Base-by-base conservation (phyloP, 2,888 invertebrate genomes). In the Mellilla xanthometata region DNA sequence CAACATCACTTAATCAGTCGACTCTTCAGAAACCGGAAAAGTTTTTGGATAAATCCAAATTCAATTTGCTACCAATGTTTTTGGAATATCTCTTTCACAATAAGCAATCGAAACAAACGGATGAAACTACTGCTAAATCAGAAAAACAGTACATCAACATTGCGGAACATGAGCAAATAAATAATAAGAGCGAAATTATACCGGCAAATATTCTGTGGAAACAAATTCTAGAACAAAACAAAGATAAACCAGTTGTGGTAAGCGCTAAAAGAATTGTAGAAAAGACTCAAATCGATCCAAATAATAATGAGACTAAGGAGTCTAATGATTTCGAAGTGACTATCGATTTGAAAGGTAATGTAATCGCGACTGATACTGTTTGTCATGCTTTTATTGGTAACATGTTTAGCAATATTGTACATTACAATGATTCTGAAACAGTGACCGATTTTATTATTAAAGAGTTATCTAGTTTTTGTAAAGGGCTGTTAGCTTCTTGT, bases 311-410 rank as follows among this genome's bases (percentile, higher is more conserved):
- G 33, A 45, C 31, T 44, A 39, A 63, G 12, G 49, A 40, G 47
- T 41, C 54, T 15, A 52, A 58, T 23, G 43, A 56, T 35, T 60
- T 61, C 36, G 56, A 63, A 35, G 54, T 84, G 23, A 77, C 74
- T 2, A 71, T 89, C 39, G 88, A 88, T 66, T 66, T 87, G 42
- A 81, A 79, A 58, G 89, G 88, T 7, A 77, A 84, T 62, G 69
- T 89, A 39, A 68, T 89, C 39, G 83, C 84, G 12, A 81, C 86
- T 10, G 61, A 71, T 54, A 76, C 69, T 24, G 52, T 77, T 1
- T 89, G 89, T 24, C 89, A 89, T 58, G 84, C 87, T 2, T 87
- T 89, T 51, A 62, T 89, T 38, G 89, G 87, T 26, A 76, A 76
- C 38, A 56, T 88, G 33, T 86, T 85, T 50, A 81, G 64, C 54